Evolutionary conservation across 2,888 invertebrate genomes (phyloP).

Genomic region (Apamea anceps): DNA sequence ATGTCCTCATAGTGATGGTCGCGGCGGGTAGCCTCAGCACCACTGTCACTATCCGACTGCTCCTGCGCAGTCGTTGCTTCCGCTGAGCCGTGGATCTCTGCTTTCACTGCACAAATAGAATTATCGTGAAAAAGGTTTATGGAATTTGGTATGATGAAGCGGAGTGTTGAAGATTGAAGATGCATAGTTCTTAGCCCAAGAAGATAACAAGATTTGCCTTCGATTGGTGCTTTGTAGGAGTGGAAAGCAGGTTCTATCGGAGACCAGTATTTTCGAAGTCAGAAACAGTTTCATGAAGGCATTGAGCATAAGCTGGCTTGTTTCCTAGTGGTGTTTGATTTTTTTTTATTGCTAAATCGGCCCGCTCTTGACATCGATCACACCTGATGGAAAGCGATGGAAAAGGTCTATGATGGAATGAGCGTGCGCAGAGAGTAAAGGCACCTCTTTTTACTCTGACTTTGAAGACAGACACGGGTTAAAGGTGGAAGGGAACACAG

Average conservation of each 20-base stretch:
- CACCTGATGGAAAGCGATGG: not conserved
- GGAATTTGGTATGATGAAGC: not conserved
- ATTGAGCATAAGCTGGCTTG: not conserved
- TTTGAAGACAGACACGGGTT: not conserved
- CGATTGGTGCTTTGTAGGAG: not conserved
- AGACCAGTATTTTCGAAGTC: not conserved
- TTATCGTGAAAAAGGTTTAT: not conserved
- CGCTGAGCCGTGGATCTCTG: conserved; percentile 95
- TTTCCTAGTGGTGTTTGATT: not conserved
- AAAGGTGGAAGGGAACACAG: not conserved
- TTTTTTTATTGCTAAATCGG: not conserved
- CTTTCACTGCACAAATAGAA: conserved; percentile 92
- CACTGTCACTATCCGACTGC: conserved; percentile 86
- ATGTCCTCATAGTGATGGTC: conserved; percentile 95
- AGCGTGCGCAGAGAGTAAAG: not conserved
- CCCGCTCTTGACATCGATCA: not conserved
- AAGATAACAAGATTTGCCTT: not conserved
- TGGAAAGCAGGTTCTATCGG: not conserved
- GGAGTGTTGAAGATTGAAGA: not conserved
- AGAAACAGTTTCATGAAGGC: not conserved
- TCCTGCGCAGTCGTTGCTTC: conserved; percentile 79
- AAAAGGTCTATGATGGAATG: not conserved
- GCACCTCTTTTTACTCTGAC: not conserved
- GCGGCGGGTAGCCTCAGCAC: conserved; percentile 83
- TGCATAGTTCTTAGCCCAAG: not conserved